Conservation (phyloP, 2,888 invertebrate genomes). For the Taenaris catops region DNA sequence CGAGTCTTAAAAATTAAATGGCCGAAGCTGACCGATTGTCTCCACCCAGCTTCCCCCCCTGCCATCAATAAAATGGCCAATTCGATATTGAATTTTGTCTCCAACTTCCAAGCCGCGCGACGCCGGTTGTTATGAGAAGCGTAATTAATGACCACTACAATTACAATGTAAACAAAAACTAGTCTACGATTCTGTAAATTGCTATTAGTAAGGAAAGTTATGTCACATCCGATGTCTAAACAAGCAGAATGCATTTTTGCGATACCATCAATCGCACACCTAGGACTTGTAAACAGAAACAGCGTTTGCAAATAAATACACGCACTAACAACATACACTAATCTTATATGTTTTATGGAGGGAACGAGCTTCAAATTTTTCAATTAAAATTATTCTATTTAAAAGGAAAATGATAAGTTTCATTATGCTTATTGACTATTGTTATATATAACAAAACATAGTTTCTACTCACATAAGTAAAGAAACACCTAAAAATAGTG, state of each 20-base stretch:
- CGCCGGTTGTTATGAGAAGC: constrained; percentile 68
- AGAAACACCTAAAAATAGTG: constrained; percentile 68
- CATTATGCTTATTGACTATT: constrained; percentile 49
- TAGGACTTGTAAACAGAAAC: constrained; percentile 51
- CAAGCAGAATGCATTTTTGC: constrained; percentile 49
- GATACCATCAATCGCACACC: constrained; percentile 36
- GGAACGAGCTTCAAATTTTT: constrained; percentile 54
- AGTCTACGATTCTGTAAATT: constrained; percentile 44
- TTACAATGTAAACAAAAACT: constrained; percentile 62
- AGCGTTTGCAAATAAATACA: constrained; percentile 37
- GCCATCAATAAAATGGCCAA: constrained; percentile 81
- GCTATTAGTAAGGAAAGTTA: constrained; percentile 64
- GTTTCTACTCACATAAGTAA: constrained; percentile 73
- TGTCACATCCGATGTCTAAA: constrained; percentile 67
- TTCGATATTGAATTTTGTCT: constrained; percentile 78
- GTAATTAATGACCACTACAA: constrained; percentile 59
- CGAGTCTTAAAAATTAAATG: constrained; percentile 59
- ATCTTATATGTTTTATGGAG: constrained; percentile 46
- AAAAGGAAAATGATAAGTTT: constrained; percentile 44
- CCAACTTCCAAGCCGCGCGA: constrained; percentile 71
- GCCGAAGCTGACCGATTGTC: constrained; percentile 71
- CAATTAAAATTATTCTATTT: constrained; percentile 32
- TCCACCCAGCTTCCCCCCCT: constrained; percentile 74
- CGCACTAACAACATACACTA: constrained; percentile 45
- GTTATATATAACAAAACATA: constrained; percentile 59